Percentiles rank a stretch among this genome's conserved stretches.
Conservation (phyloP, 1,140 invertebrate genomes). For the Watersipora subatra region DNA sequence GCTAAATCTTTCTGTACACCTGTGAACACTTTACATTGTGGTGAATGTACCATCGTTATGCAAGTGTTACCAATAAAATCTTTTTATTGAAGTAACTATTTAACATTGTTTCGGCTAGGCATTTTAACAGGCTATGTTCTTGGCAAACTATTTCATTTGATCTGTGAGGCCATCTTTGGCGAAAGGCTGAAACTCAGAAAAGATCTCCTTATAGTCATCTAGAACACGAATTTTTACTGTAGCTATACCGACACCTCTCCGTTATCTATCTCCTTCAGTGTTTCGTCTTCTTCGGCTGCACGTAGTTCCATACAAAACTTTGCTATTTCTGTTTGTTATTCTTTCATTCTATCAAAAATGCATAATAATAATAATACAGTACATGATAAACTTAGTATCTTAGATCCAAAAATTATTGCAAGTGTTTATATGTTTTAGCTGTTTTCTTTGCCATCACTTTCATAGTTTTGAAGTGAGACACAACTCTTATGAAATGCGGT, state of each 20-base stretch:
- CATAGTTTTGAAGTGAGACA: too few relatives aligned
- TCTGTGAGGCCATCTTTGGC: constrained; percentile 13
- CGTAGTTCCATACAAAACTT: not conserved
- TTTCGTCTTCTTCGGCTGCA: not conserved
- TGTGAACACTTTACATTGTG: constrained; percentile 14
- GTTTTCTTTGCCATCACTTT: not conserved
- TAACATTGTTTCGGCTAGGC: constrained; percentile 11
- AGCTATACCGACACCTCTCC: not conserved
- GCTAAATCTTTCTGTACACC: constrained; percentile 17
- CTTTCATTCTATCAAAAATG: not conserved
- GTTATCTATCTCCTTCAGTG: not conserved
- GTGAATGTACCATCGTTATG: constrained; percentile 15
- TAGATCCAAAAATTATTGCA: not conserved
- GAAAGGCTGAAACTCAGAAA: constrained; percentile 11
- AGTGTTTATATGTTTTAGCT: not conserved
- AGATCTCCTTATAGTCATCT: not conserved
- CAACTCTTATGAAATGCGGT: too few relatives aligned
- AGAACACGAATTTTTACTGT: not conserved
- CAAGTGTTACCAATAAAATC: constrained; percentile 14
- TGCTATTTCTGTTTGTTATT: not conserved
- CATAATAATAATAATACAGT: too few relatives aligned
- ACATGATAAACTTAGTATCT: not conserved
- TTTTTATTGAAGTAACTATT: constrained; percentile 12
- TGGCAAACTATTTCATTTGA: constrained; percentile 13
- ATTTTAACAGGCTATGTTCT: constrained; percentile 8